phyloP scores from a whole-genome alignment of 2,888 invertebrate genomes.

The Cheilosia urbana region DNA sequence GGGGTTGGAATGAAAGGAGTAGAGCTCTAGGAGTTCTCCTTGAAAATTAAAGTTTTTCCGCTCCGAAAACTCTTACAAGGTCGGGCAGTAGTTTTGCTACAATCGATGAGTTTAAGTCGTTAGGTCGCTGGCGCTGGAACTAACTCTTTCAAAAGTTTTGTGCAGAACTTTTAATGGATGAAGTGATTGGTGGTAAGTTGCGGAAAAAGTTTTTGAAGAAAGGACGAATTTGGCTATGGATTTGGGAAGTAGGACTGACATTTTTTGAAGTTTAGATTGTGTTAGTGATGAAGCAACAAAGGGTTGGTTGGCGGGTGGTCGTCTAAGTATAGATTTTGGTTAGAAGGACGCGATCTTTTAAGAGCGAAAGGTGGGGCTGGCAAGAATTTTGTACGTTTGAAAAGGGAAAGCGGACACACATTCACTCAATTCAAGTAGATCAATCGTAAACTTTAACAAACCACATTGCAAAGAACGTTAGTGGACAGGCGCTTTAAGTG shows the following conservation, averaged over 20 bases:
- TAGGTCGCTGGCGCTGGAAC: conserved; percentile 5
- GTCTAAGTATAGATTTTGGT: too few species aligned
- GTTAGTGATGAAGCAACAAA: too few species aligned
- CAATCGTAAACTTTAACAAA: too few species aligned
- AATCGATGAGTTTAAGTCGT: conserved; percentile 57
- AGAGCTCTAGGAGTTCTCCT: conserved; percentile 31
- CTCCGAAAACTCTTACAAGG: conserved; percentile 31
- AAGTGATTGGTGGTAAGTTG: conserved; percentile 40
- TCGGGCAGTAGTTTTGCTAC: conserved; percentile 23
- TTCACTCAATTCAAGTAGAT: too few species aligned
- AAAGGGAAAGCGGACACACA: too few species aligned
- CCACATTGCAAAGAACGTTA: too few species aligned
- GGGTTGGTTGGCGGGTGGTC: too few species aligned
- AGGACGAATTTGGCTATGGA: not conserved
- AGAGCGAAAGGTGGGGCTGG: too few species aligned
- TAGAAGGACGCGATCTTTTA: too few species aligned
- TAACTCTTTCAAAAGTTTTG: conserved; percentile 29
- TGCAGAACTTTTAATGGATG: conserved; percentile 57
- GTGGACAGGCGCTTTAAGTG: too few species aligned
- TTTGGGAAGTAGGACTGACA: not conserved
- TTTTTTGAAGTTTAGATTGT: not conserved
- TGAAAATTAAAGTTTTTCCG: conserved; percentile 26
- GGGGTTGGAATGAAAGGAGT: conserved; percentile 10
- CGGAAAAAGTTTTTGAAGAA: not conserved
- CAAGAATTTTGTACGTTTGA: too few species aligned